These are phyloP conservation scores for Isotomurus palustris DNA, from an alignment of 2,888 invertebrate genomes.

Conservation along the genomic window DNA sequence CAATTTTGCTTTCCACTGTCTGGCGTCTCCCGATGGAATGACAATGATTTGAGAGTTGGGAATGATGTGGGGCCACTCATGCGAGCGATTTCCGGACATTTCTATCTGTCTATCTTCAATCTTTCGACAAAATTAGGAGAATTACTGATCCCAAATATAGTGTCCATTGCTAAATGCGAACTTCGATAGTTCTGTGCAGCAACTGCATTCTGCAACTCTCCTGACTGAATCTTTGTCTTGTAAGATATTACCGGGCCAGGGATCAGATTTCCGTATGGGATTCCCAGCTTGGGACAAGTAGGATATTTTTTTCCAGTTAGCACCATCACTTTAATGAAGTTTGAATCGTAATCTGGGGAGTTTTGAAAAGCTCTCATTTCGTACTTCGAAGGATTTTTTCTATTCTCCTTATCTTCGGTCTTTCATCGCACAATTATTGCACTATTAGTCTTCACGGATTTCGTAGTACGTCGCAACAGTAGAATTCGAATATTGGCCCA, in stretches of 20 bases:
- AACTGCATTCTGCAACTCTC: conserved; percentile 69
- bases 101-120: conserved; percentile 75
- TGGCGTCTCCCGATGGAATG: conserved; percentile 71
- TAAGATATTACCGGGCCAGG: conserved; percentile 86
- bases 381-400: conserved; percentile 49
- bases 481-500: conserved; percentile 66
- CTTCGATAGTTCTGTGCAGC: conserved; percentile 88
- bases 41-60: conserved; percentile 97
- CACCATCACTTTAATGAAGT: conserved; percentile 92
- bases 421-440: conserved; percentile 66
- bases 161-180: conserved; percentile 83
- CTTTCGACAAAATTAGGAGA: conserved; percentile 96
- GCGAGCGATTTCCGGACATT: no score
- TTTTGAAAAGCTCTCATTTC: conserved; percentile 77
- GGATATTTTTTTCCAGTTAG: conserved; percentile 63
- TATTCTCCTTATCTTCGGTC: conserved; percentile 12
- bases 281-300: conserved; percentile 33
- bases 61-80: conserved; percentile 85
- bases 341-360: conserved; percentile 85
- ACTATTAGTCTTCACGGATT: conserved; percentile 87
- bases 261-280: conserved; percentile 67
- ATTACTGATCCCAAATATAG: conserved; percentile 90
- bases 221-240: conserved; percentile 79
- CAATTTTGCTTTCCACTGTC: conserved; percentile 80
- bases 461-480: conserved; percentile 87